phyloP scores from a whole-genome alignment of 2,113 vertebrate genomes.

The Rana temporaria region DNA sequence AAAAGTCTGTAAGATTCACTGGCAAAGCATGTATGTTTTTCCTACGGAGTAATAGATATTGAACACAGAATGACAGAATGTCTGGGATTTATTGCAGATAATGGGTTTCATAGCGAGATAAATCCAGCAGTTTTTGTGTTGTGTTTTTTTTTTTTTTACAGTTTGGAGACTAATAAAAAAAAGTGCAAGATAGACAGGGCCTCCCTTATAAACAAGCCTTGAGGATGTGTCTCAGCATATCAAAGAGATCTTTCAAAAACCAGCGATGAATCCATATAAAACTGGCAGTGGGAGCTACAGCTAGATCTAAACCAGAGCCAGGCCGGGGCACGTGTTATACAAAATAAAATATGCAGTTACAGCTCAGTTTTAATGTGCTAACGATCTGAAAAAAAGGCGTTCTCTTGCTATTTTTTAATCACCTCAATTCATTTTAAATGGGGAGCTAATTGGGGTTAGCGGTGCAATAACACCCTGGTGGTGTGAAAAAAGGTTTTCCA shows the following conservation, averaged over 20 bases:
- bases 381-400: no score
- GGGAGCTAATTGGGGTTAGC: no score
- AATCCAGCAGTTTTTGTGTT: constrained; percentile 10
- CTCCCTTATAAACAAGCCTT: neutral
- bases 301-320: no score
- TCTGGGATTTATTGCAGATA: neutral
- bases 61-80: constrained; percentile 1
- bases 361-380: no score
- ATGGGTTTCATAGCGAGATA: constrained; percentile 3
- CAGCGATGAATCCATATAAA: neutral
- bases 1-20: neutral
- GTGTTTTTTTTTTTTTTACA: neutral
- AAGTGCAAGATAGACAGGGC: constrained; percentile 2
- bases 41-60: neutral
- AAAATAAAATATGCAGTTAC: no score
- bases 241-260: neutral
- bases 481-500: no score
- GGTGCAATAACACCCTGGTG: no score
- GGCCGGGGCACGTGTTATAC: no score
- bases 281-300: no score
- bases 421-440: no score
- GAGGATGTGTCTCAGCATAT: neutral
- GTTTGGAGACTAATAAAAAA: constrained; percentile 4
- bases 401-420: no score
- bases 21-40: neutral